A percentile compares a stretch with the other conserved stretches of the same genome.
Conservation (phyloP, 2,113 vertebrate genomes). For the Carlito syrichta region DNA sequence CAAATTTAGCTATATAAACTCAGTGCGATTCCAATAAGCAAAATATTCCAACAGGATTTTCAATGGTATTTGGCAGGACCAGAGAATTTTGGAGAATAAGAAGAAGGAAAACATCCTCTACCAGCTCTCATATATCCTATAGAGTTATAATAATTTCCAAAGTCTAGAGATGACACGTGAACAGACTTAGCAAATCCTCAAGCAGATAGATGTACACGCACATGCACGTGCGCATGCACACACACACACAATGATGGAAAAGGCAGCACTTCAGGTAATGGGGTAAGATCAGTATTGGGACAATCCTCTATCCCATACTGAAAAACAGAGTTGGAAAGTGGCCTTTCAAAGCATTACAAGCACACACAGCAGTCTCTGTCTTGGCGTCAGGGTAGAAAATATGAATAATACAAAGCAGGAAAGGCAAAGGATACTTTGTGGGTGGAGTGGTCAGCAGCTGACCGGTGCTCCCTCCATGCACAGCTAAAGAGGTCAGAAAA, state of each 20-base stretch:
- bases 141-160: background rate
- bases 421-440: background rate
- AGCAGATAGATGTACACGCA: rapidly evolving
- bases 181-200: background rate
- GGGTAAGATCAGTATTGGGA: rapidly evolving
- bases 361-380: background rate
- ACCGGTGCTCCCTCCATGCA: rapidly evolving
- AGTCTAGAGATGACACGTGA: rapidly evolving
- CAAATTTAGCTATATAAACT: background rate
- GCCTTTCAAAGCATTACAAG: no score
- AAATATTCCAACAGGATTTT: background rate
- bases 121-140: rapidly evolving
- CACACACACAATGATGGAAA: rapidly evolving
- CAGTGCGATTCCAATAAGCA: background rate
- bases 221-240: no score
- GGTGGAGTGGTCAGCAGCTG: rapidly evolving
- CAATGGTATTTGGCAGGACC: background rate
- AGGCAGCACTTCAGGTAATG: background rate
- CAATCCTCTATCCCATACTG: rapidly evolving
- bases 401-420: rapidly evolving
- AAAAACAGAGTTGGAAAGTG: background rate
- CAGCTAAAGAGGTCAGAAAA: background rate
- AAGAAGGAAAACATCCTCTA: background rate
- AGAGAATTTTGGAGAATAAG: background rate
- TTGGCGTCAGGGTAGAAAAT: rapidly evolving